These are phyloP conservation scores for Heliangelus exortis DNA, from an alignment of 2,797 vertebrate species.

Conservation along the genomic window DNA sequence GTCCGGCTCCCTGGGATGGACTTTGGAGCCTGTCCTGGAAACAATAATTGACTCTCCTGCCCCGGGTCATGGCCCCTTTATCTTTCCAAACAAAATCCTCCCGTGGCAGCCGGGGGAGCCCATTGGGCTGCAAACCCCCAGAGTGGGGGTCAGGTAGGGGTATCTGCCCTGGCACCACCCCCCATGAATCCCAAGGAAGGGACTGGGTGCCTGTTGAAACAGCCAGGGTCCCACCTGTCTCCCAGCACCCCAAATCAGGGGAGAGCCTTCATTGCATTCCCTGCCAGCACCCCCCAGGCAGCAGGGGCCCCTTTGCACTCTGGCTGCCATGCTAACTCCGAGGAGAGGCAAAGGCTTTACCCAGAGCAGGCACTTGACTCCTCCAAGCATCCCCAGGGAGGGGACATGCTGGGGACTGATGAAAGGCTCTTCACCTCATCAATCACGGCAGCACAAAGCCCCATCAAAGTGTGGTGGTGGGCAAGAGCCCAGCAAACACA, in stretches of 20 bases:
- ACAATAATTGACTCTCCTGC: constrained; percentile 21
- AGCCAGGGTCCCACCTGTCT: neutral
- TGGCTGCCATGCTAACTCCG: accelerated
- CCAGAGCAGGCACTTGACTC: neutral
- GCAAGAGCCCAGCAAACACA: accelerated
- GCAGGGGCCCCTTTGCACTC: neutral
- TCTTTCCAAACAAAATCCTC: neutral
- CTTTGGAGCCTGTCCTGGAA: neutral
- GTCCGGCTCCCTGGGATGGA: neutral
- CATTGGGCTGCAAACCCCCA: neutral
- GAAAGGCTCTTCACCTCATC: neutral
- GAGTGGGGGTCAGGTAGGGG: too few species aligned
- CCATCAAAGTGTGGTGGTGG: accelerated
- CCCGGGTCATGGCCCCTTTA: neutral
- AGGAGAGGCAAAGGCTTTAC: neutral
- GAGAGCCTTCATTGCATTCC: accelerated
- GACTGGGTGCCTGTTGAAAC: neutral
- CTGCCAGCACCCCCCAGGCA: accelerated
- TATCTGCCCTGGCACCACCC: neutral
- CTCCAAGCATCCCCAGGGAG: accelerated
- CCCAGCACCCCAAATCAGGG: neutral
- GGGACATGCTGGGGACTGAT: neutral
- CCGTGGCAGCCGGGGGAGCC: neutral
- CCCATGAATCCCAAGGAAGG: neutral
- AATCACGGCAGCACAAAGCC: neutral